phyloP scores from a whole-genome alignment of 2,888 invertebrate species.

The Ecdyonurus torrentis region DNA sequence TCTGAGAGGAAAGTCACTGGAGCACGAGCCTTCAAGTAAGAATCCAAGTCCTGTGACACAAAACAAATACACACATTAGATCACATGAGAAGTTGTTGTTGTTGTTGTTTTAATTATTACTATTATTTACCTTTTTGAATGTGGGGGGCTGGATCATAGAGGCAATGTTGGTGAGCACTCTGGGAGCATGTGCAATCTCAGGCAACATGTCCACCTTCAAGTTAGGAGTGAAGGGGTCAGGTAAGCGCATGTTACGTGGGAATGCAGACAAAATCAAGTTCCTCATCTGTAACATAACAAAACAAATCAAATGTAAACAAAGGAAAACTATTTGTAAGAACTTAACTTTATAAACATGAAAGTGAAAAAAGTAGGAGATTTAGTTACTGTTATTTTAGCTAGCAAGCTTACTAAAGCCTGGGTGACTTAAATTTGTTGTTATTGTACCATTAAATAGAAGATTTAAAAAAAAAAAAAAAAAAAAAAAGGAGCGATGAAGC shows the following conservation, averaged over 20 bases:
- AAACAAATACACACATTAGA: no score
- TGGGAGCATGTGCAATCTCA: slow-evolving; percentile 75
- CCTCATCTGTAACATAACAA: slow-evolving; percentile 52
- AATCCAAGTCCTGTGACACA: slow-evolving; percentile 58
- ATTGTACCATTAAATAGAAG: no score
- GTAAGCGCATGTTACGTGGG: slow-evolving; percentile 93
- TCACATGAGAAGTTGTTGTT: background rate
- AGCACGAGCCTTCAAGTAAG: slow-evolving; percentile 83
- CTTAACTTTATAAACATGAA: no score
- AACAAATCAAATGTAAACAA: no score
- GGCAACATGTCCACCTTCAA: slow-evolving; percentile 82
- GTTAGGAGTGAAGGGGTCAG: slow-evolving; percentile 97
- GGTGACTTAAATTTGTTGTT: no score
- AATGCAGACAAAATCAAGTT: slow-evolving; percentile 96
- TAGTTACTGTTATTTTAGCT: no score
- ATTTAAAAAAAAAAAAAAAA: no score
- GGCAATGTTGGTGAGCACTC: slow-evolving; percentile 76
- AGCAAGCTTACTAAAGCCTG: no score
- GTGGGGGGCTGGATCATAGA: slow-evolving; percentile 69
- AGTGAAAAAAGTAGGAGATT: no score
- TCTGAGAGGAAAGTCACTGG: slow-evolving; percentile 94
- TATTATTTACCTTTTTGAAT: slow-evolving; percentile 56
- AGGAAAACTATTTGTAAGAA: no score
- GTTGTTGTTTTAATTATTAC: background rate
- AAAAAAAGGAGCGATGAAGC: no score